Percentiles rank a stretch among this genome's conserved stretches.
These are phyloP conservation scores for Allacma fusca DNA, from an alignment of 2,888 invertebrate species.

Conservation along the genomic window DNA sequence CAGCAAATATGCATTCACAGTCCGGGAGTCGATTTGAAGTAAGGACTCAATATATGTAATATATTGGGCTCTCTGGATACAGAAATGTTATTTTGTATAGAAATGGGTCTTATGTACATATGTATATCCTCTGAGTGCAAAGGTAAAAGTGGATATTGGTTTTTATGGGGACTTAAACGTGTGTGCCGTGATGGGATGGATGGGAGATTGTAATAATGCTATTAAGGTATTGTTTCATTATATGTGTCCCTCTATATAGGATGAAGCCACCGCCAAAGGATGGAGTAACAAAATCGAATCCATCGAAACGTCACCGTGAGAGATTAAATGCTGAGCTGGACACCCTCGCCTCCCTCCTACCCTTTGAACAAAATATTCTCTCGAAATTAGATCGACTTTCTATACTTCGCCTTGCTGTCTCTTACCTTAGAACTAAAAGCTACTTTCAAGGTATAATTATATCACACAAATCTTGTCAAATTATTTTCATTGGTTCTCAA, in stretches of 20 bases:
- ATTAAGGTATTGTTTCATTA: neutral
- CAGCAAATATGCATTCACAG: too few species aligned
- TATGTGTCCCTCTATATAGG: slow-evolving; percentile 69
- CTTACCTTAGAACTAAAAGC: slow-evolving; percentile 97
- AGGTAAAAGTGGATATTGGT: neutral
- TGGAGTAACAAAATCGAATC: slow-evolving; percentile 95
- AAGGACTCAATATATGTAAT: too few species aligned
- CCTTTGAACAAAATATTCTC: slow-evolving; percentile 97
- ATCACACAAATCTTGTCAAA: neutral
- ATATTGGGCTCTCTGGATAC: neutral
- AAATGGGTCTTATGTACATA: neutral
- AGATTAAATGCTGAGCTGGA: slow-evolving; percentile 98
- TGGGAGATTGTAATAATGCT: neutral
- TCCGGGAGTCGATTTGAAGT: too few species aligned
- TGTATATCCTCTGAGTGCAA: neutral
- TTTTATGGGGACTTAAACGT: neutral
- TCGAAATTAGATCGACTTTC: slow-evolving; percentile 98
- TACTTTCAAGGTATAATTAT: slow-evolving; percentile 92
- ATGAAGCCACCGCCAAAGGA: slow-evolving; percentile 94
- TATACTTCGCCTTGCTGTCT: slow-evolving; percentile 95
- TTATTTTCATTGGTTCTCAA: neutral
- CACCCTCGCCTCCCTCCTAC: slow-evolving; percentile 90
- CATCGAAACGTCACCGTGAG: slow-evolving; percentile 97
- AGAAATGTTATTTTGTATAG: neutral
- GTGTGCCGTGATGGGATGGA: neutral